These are phyloP conservation scores for Sarcophaga rosellei DNA, from an alignment of 2,888 invertebrate genomes.

Conservation along the genomic window DNA sequence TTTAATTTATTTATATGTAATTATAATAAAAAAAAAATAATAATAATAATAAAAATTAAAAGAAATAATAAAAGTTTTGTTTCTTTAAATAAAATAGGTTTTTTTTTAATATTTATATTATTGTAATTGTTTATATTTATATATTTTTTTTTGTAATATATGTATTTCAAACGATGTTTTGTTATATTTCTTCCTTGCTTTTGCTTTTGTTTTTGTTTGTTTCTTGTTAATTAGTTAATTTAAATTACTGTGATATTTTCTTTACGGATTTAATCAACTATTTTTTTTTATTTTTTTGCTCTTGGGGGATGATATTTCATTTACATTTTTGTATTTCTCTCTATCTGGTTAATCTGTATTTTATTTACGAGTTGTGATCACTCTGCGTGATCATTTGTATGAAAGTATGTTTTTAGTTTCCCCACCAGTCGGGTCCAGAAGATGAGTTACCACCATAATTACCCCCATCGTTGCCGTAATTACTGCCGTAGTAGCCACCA, in stretches of 20 bases:
- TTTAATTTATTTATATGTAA: neutral
- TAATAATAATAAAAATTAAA: constrained; percentile 26
- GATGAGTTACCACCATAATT: constrained; percentile 79
- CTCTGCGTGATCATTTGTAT: constrained; percentile 33
- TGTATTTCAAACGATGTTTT: constrained; percentile 61
- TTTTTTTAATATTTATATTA: constrained; percentile 44
- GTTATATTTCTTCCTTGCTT: constrained; percentile 48
- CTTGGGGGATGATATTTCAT: constrained; percentile 29
- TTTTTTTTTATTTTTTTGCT: constrained; percentile 64
- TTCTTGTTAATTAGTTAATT: constrained; percentile 54
- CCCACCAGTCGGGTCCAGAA: constrained; percentile 82
- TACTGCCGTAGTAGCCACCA: constrained; percentile 81
- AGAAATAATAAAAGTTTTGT: constrained; percentile 3
- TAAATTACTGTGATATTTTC: constrained; percentile 64
- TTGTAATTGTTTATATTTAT: constrained; percentile 19
- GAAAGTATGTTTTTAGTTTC: constrained; percentile 75
- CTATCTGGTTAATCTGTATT: neutral
- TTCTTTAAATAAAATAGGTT: constrained; percentile 62
- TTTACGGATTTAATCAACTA: constrained; percentile 58
- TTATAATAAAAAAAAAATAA: constrained; percentile 29
- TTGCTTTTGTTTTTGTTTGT: constrained; percentile 49
- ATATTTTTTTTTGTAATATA: constrained; percentile 59
- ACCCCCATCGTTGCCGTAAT: constrained; percentile 73
- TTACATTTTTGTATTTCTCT: constrained; percentile 18
- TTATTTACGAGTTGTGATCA: constrained; percentile 37